Percentiles rank a stretch among this genome's conserved stretches.
Conservation (phyloP, 1,140 invertebrate genomes). For the Meloidogyne chitwoodi region DNA sequence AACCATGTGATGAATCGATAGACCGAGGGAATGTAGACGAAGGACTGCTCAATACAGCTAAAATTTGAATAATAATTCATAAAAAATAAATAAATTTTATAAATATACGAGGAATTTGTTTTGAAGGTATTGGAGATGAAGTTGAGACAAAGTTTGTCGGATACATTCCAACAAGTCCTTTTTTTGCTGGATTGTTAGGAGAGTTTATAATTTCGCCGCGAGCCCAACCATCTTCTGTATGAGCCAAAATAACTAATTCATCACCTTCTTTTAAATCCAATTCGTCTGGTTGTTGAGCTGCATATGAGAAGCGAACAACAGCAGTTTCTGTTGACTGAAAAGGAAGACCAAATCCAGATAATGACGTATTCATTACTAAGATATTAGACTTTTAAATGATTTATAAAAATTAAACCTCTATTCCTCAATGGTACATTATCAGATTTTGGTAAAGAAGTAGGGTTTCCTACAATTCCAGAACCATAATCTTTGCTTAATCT, state of each 20-base stretch:
- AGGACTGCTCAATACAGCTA: background rate
- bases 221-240: constrained; percentile 65
- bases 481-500: constrained; percentile 23
- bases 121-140: constrained; percentile 24
- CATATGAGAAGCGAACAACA: constrained; percentile 81
- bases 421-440: constrained; percentile 12
- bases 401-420: constrained; percentile 6
- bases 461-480: background rate
- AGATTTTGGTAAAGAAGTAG: background rate
- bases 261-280: constrained; percentile 82
- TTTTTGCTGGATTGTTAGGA: constrained; percentile 15
- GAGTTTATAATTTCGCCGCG: constrained; percentile 60
- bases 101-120: constrained; percentile 16
- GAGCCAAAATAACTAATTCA: constrained; percentile 76
- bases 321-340: constrained; percentile 62
- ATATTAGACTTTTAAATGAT: background rate
- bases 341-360: background rate
- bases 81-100: background rate
- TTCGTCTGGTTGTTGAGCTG: constrained; percentile 87
- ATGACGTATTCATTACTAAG: background rate
- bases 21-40: constrained; percentile 2
- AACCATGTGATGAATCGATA: background rate
- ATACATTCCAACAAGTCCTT: constrained; percentile 63
- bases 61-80: background rate
- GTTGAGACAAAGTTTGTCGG: constrained; percentile 64